Evolutionary conservation across 1,140 invertebrate species (phyloP), one percentile per base, ranked within the genome.

Genomic region (Drosophila yakuba): DNA sequence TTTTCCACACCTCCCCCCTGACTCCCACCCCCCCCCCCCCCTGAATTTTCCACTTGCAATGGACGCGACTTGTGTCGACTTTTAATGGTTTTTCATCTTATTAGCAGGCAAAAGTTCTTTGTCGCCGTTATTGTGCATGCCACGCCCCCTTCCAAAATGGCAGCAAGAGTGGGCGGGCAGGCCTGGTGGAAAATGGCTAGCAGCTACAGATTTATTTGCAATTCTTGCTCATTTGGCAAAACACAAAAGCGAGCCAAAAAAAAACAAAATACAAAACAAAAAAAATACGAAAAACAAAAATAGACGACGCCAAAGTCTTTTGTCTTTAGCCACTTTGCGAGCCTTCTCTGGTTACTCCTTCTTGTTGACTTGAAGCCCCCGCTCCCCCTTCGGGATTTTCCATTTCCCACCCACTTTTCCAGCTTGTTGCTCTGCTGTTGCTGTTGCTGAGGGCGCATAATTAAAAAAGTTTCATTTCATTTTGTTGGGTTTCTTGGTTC

Each of bases 401-500:
- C 52, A 20, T 55, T 45, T 68, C 23, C 36, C 32, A 3, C 25
- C 17, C 55, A 41, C 51, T 59, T 61, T 60, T 23, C 62, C 57
- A 69, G 66, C 62, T 55, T 69, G 66, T 68, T 56, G 50, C 66
- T 28, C 47, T 50, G 71, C 43, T 51, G 23, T 52, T 20, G 71
- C 56, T 78, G 78, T 63, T 57, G 56, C 62, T 82, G 74, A 82
- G 80, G 81, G 74, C 86, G 89, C 84, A 91, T 91, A 91, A 91
- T 91, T 91, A 91, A 91, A 91, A 91, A 91, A 91, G 90, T 91
- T 91, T 91, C 90, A 91, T 91, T 91, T 91, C 84, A 91, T 91
- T 91, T 91, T 91, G 89, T 90, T 84, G 89, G 80, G 83, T 91
- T 91, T 86, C 90, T 90, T 81, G 85, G 84, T 88, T 90, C 80